These are phyloP conservation scores for Sthenelais limicola DNA, from an alignment of 2,888 invertebrate species.

Conservation along the genomic window DNA sequence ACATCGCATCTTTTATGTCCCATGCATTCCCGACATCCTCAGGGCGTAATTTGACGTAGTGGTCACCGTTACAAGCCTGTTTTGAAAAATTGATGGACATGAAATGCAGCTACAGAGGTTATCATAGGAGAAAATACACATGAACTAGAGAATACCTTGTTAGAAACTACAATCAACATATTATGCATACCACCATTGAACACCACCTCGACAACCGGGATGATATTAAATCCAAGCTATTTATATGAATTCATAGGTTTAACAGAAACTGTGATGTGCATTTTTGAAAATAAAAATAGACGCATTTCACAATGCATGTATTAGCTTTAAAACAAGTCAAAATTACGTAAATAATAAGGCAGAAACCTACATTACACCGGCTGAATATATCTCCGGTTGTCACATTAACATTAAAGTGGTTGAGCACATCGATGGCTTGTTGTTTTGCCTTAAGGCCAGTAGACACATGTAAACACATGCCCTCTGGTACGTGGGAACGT, in stretches of 20 bases:
- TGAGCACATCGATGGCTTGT: conserved; percentile 80
- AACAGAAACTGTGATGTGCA: too few species aligned
- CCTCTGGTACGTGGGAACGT: conserved; percentile 75
- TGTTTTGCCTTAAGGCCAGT: conserved; percentile 74
- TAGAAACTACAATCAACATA: too few species aligned
- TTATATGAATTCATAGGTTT: not conserved
- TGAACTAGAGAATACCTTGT: too few species aligned
- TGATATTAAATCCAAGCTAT: not conserved
- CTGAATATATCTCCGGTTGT: conserved; percentile 80
- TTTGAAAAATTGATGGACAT: too few species aligned
- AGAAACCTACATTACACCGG: conserved; percentile 78
- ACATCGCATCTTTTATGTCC: conserved; percentile 6
- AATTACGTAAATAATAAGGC: too few species aligned
- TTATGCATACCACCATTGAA: too few species aligned
- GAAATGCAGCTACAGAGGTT: too few species aligned
- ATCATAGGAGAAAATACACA: too few species aligned
- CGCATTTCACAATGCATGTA: too few species aligned
- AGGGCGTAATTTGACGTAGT: conserved; percentile 55
- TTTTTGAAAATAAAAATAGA: too few species aligned
- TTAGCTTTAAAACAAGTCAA: too few species aligned
- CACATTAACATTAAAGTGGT: conserved; percentile 79
- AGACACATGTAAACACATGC: conserved; percentile 77
- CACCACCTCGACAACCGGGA: too few species aligned
- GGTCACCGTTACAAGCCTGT: conserved; percentile 61
- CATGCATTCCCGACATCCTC: conserved; percentile 49